Conservation (phyloP, 2,113 vertebrate genomes). For the Microcebus murinus region DNA sequence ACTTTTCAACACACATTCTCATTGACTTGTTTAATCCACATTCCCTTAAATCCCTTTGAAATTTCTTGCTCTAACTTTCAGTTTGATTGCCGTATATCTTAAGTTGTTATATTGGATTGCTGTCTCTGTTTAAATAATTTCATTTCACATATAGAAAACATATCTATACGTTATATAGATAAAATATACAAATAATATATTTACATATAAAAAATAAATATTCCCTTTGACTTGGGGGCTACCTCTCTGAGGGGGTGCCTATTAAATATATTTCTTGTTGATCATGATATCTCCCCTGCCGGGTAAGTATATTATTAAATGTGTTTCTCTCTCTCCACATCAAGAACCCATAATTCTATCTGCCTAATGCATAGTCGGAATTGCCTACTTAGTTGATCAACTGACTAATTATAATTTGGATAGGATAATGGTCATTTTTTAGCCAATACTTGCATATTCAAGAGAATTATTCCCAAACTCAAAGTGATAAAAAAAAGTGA, state of each 20-base stretch:
- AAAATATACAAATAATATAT: too few relatives aligned
- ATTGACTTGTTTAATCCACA: neutral
- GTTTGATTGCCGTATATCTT: neutral
- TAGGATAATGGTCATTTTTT: neutral
- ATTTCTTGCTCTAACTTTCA: neutral
- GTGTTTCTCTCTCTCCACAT: neutral
- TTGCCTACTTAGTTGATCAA: neutral
- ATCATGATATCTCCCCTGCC: too few relatives aligned
- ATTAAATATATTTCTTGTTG: neutral
- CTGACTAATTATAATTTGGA: neutral
- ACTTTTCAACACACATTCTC: neutral
- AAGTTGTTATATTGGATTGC: neutral
- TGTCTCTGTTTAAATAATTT: neutral
- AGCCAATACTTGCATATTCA: conserved; percentile 8
- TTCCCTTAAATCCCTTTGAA: neutral
- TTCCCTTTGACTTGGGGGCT: neutral
- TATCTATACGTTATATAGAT: neutral
- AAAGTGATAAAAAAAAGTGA: neutral
- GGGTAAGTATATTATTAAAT: neutral
- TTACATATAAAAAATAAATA: neutral
- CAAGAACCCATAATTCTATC: neutral
- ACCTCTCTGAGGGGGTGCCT: neutral
- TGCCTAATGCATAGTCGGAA: neutral
- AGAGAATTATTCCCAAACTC: conserved; percentile 7
- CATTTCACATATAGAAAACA: neutral